These are phyloP conservation scores for Podargus strigoides DNA, from an alignment of 2,797 vertebrate species.

Conservation along the genomic window DNA sequence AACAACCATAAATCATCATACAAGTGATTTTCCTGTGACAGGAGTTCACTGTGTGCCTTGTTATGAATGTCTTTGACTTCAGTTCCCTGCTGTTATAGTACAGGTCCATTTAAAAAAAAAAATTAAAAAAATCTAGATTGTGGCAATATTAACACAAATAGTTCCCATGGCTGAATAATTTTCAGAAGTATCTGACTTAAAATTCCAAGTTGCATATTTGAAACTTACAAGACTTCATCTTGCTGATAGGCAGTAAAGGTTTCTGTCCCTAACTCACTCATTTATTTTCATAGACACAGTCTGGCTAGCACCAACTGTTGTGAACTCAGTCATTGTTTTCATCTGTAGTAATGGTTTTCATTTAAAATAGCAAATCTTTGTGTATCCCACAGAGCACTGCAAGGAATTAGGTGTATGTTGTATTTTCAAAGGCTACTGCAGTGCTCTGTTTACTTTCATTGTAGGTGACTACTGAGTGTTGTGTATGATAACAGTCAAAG, in stretches of 20 bases:
- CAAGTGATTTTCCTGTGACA: constrained; percentile 20
- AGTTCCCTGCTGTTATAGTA: background rate
- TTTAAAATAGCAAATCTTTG: background rate
- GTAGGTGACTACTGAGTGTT: background rate
- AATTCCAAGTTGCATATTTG: background rate
- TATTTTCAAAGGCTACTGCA: background rate
- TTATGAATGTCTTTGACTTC: constrained; percentile 1
- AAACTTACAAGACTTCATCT: background rate
- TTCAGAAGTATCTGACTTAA: background rate
- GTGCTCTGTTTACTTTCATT: background rate
- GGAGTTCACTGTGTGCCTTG: background rate
- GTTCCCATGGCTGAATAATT: background rate
- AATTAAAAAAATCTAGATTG: background rate
- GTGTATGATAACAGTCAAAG: background rate
- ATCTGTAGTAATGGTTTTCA: background rate
- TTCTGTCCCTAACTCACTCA: background rate
- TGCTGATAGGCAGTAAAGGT: background rate
- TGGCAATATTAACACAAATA: background rate
- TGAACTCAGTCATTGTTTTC: background rate
- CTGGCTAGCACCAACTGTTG: background rate
- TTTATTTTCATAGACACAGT: background rate
- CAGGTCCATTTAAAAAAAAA: background rate
- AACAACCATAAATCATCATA: constrained; percentile 44
- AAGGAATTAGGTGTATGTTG: background rate
- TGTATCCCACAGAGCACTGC: background rate